Conservation (phyloP, 2,797 vertebrate species). For the Notoglanidium macrostoma region DNA sequence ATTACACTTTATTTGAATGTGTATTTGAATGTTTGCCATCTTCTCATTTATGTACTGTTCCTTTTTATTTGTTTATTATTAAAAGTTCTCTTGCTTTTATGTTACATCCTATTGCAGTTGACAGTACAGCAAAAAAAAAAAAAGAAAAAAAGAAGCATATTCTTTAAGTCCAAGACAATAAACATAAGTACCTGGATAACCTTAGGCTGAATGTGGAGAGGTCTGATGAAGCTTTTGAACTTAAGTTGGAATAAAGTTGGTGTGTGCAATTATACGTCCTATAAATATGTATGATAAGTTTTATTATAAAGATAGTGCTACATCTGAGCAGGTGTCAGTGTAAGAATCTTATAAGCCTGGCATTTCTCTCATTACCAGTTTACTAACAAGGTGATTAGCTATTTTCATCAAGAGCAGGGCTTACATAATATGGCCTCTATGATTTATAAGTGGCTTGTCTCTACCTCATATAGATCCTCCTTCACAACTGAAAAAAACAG, state of each 20-base stretch:
- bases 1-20: not conserved
- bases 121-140: not conserved
- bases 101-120: not conserved
- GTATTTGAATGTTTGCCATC: not conserved
- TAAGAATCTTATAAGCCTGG: not conserved
- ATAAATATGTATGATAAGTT: not conserved
- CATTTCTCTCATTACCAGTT: not conserved
- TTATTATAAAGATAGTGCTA: not conserved
- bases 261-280: not conserved
- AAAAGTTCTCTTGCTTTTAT: not conserved
- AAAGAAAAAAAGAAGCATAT: too few species aligned
- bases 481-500: not conserved
- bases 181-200: not conserved
- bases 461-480: not conserved
- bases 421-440: not conserved
- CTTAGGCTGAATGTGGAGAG: not conserved
- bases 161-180: not conserved
- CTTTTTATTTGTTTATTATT: not conserved
- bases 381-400: not conserved
- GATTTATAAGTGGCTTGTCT: not conserved
- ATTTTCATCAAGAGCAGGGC: not conserved
- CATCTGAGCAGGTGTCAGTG: not conserved
- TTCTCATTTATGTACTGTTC: not conserved
- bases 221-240: not conserved
- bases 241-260: not conserved